phyloP scores from a whole-genome alignment of 1,140 invertebrate genomes.

The Drosophila dunni region DNA sequence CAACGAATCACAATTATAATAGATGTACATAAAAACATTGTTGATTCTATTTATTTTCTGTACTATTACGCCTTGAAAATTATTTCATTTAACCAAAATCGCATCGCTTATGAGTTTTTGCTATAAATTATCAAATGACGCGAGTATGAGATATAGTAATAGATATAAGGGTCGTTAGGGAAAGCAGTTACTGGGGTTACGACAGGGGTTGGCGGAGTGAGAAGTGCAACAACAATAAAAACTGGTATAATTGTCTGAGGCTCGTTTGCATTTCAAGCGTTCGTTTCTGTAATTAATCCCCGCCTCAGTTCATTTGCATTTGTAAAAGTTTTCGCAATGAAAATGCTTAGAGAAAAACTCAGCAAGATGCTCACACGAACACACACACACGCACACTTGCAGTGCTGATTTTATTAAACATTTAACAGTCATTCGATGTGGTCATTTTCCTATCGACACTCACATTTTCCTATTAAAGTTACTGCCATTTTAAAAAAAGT shows the following conservation, averaged over 20 bases:
- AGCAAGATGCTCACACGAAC: constrained; percentile 9
- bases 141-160: constrained; percentile 28
- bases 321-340: constrained; percentile 24
- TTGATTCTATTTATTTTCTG: not conserved
- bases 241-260: constrained; percentile 64
- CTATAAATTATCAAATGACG: constrained; percentile 52
- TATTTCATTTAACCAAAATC: constrained; percentile 48
- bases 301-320: constrained; percentile 63
- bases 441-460: constrained; percentile 65
- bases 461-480: constrained; percentile 36
- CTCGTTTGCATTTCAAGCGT: constrained; percentile 35
- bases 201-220: constrained; percentile 17
- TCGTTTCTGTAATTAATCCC: constrained; percentile 63
- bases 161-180: not conserved
- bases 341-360: constrained; percentile 28
- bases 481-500: constrained; percentile 9
- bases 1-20: constrained; percentile 35
- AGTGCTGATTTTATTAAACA: constrained; percentile 14
- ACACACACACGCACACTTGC: constrained; percentile 7
- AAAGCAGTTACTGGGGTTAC: not conserved
- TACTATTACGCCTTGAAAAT: constrained; percentile 40
- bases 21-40: not conserved
- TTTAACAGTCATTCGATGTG: constrained; percentile 31
- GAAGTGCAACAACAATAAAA: constrained; percentile 73
- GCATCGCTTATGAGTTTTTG: constrained; percentile 15